phyloP scores from a whole-genome alignment of 2,113 vertebrate genomes.

The Xyrauchen texanus region DNA sequence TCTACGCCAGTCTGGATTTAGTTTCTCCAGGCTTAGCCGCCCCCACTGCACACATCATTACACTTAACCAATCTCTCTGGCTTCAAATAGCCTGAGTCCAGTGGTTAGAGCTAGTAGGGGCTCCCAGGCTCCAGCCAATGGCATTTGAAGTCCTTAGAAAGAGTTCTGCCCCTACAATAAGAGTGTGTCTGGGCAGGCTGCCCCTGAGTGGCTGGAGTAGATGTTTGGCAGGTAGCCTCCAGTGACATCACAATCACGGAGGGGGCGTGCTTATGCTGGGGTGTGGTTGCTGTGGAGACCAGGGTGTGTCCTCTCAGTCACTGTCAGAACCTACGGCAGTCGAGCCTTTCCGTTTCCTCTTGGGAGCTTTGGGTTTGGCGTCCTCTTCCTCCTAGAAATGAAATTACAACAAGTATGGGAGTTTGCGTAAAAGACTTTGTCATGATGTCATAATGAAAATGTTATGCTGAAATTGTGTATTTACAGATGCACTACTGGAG shows the following conservation, averaged over 20 bases:
- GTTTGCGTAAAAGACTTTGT: neutral
- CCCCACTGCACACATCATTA: conserved; percentile 31
- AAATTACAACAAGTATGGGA: neutral
- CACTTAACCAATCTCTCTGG: conserved; percentile 31
- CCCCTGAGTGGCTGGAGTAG: conserved; percentile 53
- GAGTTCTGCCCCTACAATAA: conserved; percentile 34
- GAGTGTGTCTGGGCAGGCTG: conserved; percentile 47
- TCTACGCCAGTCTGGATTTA: conserved; percentile 44
- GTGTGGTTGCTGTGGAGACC: conserved; percentile 35
- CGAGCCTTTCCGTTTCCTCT: conserved; percentile 90
- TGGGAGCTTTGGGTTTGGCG: conserved; percentile 89
- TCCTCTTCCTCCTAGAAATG: conserved; percentile 87
- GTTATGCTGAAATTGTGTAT: conserved; percentile 40
- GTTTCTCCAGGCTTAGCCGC: conserved; percentile 17
- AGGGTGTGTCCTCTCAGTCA: conserved; percentile 76
- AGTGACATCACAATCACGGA: conserved; percentile 53
- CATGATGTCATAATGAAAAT: neutral
- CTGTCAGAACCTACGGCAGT: conserved; percentile 91
- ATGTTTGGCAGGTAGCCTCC: conserved; percentile 53
- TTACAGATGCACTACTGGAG: conserved; percentile 88
- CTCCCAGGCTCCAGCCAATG: conserved; percentile 34
- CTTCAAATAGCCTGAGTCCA: conserved; percentile 43
- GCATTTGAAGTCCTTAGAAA: conserved; percentile 37
- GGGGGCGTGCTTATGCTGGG: conserved; percentile 35
- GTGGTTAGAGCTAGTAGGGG: conserved; percentile 35